Conservation (phyloP, 2,113 vertebrate species). For the Halichoeres trimaculatus region DNA sequence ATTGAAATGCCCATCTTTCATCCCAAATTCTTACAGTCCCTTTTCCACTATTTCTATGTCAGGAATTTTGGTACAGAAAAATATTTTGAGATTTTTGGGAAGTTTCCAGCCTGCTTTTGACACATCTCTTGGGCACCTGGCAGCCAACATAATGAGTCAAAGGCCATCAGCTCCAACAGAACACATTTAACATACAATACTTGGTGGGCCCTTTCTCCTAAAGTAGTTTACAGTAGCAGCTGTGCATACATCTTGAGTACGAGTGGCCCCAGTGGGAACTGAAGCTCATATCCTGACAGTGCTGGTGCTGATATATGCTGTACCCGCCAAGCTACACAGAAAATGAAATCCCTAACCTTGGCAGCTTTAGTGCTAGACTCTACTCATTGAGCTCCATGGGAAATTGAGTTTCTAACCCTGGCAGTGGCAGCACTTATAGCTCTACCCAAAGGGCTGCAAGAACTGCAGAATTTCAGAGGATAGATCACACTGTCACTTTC, state of each 20-base stretch:
- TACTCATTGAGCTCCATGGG: slow-evolving; percentile 66
- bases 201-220: slow-evolving; percentile 28
- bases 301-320: slow-evolving; percentile 59
- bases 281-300: slow-evolving; percentile 62
- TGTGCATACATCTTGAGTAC: slow-evolving; percentile 62
- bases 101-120: background rate
- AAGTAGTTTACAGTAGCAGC: slow-evolving; percentile 55
- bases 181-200: slow-evolving; percentile 39
- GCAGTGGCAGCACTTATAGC: slow-evolving; percentile 36
- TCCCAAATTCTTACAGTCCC: background rate
- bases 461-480: slow-evolving; percentile 51
- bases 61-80: background rate
- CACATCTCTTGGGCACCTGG: background rate
- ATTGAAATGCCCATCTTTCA: background rate
- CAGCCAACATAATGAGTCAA: slow-evolving; percentile 1
- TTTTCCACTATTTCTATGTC: background rate
- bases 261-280: slow-evolving; percentile 50
- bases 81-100: no score
- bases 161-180: slow-evolving; percentile 28
- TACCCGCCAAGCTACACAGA: slow-evolving; percentile 35
- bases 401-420: slow-evolving; percentile 72
- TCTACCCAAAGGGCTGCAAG: slow-evolving; percentile 41
- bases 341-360: slow-evolving; percentile 68
- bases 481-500: slow-evolving; percentile 23
- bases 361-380: slow-evolving; percentile 68